Evolutionary conservation across 37 sponge, comb jelly and placozoan genomes (phyloP).

Genomic region (Beroe forskalii): DNA sequence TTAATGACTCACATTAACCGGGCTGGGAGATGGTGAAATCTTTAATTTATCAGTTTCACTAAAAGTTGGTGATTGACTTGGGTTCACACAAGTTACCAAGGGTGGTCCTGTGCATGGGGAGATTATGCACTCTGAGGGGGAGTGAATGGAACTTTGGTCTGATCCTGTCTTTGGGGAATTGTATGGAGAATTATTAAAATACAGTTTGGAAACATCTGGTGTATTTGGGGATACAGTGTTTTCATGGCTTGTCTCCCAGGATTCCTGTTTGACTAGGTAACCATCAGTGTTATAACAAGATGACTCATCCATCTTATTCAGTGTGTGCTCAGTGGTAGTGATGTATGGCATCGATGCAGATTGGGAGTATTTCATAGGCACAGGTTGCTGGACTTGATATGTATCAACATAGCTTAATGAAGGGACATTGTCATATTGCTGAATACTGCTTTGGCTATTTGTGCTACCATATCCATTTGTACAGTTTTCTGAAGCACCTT

Average conservation of each 20-base stretch:
- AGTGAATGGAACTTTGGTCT: slow-evolving; percentile 29
- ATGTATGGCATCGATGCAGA: not conserved
- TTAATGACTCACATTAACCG: slow-evolving; percentile 37
- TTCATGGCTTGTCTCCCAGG: not conserved
- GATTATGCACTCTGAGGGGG: slow-evolving; percentile 34
- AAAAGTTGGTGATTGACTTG: not conserved
- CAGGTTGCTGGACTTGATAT: not conserved
- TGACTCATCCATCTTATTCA: not conserved
- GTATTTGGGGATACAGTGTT: not conserved
- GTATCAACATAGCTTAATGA: not conserved
- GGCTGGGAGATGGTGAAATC: not conserved
- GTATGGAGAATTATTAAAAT: slow-evolving; percentile 22
- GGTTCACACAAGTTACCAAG: not conserved
- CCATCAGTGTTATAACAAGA: not conserved
- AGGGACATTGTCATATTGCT: not conserved
- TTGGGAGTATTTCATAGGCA: not conserved
- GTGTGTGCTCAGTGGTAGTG: not conserved
- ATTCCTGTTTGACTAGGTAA: not conserved
- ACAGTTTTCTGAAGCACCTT: too few relatives aligned
- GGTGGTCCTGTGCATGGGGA: not conserved
- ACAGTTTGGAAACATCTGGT: not conserved
- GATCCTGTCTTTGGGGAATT: not conserved
- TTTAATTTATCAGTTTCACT: not conserved
- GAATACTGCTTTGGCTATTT: not conserved
- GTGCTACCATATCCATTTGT: too few relatives aligned